Percentiles rank a stretch among this genome's conserved stretches.
These are phyloP conservation scores for Holothuria glaberrima DNA, from an alignment of 35 echinoderm and acorn worm species.

Conservation along the genomic window DNA sequence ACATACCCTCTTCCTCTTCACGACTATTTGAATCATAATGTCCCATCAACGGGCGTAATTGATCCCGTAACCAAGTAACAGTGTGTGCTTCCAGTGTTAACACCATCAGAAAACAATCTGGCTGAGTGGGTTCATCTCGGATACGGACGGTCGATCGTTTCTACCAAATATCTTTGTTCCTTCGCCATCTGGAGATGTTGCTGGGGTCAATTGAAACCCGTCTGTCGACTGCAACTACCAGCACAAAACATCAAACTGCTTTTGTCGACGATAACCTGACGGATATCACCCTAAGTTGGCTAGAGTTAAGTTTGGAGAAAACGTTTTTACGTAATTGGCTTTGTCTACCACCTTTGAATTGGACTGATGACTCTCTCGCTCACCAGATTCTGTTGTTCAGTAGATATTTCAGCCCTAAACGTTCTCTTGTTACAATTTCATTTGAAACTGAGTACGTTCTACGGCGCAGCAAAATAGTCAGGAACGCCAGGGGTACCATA, in stretches of 20 bases:
- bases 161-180: constrained; percentile 17
- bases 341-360: no score
- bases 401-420: no score
- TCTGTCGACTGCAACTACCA: constrained; percentile 17
- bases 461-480: no score
- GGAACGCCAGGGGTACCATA: no score
- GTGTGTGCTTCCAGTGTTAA: neutral
- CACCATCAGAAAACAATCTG: no score
- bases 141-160: no score
- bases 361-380: no score
- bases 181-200: constrained; percentile 40
- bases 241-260: constrained; percentile 38
- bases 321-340: neutral
- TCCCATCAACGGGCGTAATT: constrained; percentile 19
- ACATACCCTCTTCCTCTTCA: neutral
- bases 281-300: constrained; percentile 7
- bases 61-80: constrained; percentile 38
- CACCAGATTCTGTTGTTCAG: no score
- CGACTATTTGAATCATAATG: neutral
- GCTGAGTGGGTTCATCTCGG: no score
- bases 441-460: no score
- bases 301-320: neutral
- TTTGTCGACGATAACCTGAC: constrained; percentile 3
- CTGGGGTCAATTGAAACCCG: constrained; percentile 2
- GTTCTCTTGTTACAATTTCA: no score